phyloP scores from a whole-genome alignment of 1,140 invertebrate species.

The Metopolophium dirhodum region DNA sequence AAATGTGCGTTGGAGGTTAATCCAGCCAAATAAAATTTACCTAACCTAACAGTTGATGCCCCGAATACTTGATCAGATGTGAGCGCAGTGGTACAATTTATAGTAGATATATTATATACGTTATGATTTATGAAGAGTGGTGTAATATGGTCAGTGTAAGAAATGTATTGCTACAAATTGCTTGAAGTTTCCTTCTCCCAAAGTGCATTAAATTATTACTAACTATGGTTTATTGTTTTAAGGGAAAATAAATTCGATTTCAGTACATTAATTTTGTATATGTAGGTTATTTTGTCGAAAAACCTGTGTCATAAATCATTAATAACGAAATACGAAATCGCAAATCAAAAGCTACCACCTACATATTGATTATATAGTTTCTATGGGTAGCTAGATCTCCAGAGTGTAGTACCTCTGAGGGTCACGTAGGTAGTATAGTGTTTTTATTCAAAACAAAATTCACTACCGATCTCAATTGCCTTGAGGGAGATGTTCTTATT shows the following conservation, averaged over 20 bases:
- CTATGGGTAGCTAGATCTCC: background rate
- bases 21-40: background rate
- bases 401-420: background rate
- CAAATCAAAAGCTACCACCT: background rate
- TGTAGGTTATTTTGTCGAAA: background rate
- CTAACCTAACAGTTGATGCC: background rate
- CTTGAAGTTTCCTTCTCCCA: background rate
- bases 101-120: background rate
- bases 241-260: background rate
- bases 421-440: background rate
- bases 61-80: background rate
- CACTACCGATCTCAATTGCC: background rate
- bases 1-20: background rate
- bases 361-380: background rate
- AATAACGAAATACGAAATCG: background rate
- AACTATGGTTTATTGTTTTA: background rate
- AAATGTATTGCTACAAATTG: background rate
- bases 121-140: background rate
- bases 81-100: background rate
- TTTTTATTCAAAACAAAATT: background rate
- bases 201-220: background rate
- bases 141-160: background rate
- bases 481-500: background rate
- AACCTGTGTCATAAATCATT: background rate
- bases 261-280: background rate